Conservation (phyloP, 2,888 invertebrate species). For the Cynaeus angustus region DNA sequence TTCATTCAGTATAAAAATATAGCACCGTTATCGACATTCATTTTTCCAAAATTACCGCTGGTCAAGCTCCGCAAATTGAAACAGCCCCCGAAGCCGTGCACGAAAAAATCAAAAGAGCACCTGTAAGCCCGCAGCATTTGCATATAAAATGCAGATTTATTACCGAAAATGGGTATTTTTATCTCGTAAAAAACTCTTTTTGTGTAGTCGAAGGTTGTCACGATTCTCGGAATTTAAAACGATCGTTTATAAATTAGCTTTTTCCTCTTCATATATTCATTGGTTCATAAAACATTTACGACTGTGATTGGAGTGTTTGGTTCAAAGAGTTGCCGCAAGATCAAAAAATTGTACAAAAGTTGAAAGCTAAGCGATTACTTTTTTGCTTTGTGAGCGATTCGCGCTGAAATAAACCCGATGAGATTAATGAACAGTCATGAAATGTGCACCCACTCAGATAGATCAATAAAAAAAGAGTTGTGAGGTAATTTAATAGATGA, state of each 20-base stretch:
- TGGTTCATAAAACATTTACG: background rate
- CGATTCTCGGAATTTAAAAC: constrained; percentile 4
- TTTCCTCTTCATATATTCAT: constrained; percentile 6
- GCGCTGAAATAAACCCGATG: background rate
- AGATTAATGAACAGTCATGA: constrained; percentile 5
- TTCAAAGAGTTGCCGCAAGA: constrained; percentile 5
- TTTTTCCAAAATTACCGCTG: background rate
- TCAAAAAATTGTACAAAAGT: constrained; percentile 5
- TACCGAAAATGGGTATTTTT: constrained; percentile 1
- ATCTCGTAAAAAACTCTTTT: background rate
- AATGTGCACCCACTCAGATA: constrained; percentile 3
- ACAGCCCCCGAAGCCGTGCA: background rate
- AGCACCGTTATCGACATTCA: too few relatives aligned
- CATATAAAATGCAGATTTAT: constrained; percentile 15
- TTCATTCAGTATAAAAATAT: too few relatives aligned
- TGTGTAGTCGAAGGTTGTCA: constrained; percentile 7
- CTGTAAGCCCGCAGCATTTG: constrained; percentile 11
- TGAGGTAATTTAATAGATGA: constrained; percentile 1
- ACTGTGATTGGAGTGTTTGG: background rate
- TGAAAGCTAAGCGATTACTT: constrained; percentile 5
- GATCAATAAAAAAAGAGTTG: background rate
- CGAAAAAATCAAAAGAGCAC: background rate
- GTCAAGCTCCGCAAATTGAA: background rate
- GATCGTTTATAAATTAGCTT: constrained; percentile 3
- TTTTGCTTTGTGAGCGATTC: background rate